Evolutionary conservation across 2,797 vertebrate genomes (phyloP).

Genomic region (Halcyon leucocephala): DNA sequence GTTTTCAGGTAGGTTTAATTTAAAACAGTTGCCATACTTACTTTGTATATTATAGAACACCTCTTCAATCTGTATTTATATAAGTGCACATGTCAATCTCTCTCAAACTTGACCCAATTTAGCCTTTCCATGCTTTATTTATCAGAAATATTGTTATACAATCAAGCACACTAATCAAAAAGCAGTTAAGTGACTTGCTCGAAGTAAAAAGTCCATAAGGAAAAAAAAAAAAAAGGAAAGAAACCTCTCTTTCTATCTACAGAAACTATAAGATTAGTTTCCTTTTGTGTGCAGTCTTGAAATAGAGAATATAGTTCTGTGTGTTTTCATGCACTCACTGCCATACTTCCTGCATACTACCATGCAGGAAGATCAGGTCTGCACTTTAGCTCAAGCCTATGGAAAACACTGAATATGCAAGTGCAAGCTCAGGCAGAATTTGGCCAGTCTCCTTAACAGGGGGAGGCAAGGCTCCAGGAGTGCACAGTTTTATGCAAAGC

Average conservation of each 20-base stretch:
- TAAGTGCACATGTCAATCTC: neutral
- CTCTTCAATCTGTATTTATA: neutral
- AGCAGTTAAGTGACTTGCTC: neutral
- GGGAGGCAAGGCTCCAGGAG: neutral
- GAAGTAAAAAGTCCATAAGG: neutral
- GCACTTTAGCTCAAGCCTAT: neutral
- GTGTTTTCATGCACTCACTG: neutral
- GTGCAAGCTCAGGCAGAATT: neutral
- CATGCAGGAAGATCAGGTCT: neutral
- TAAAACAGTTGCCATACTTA: neutral
- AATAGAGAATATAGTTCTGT: neutral
- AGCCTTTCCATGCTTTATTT: conserved; percentile 5
- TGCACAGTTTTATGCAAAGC: neutral
- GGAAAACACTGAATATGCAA: neutral
- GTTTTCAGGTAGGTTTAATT: neutral
- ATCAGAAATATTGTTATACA: neutral
- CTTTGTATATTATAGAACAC: neutral
- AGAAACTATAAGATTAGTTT: neutral
- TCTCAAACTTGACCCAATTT: neutral
- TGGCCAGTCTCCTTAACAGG: neutral
- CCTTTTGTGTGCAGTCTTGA: neutral
- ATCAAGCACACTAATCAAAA: neutral
- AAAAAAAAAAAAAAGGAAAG: neutral
- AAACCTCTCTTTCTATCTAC: fast-evolving
- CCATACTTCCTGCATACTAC: neutral